These are phyloP conservation scores for Oncorhynchus masou DNA, from an alignment of 2,113 vertebrate genomes.

Conservation along the genomic window DNA sequence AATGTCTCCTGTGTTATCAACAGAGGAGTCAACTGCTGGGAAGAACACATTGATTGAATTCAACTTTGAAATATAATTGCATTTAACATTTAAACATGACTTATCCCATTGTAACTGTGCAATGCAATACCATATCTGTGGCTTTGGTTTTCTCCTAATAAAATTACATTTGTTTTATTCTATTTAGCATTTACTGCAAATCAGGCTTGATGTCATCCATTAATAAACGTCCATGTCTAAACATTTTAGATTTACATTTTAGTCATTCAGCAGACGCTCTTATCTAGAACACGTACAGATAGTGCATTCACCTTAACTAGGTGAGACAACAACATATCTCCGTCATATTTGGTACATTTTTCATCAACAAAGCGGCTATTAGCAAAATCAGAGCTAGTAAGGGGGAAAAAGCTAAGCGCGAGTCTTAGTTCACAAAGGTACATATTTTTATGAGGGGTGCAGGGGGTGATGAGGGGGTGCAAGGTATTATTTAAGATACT, in stretches of 20 bases:
- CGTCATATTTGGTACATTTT: no score
- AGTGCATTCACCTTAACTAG: no score
- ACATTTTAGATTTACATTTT: neutral
- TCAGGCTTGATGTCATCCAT: slow-evolving; percentile 9
- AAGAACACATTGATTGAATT: neutral
- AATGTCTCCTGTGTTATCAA: neutral
- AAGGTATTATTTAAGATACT: no score
- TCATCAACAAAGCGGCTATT: no score
- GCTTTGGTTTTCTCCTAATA: slow-evolving; percentile 6
- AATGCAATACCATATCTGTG: neutral
- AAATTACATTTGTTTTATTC: slow-evolving; percentile 18
- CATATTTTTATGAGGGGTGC: no score
- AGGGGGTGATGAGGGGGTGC: no score
- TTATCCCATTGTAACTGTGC: neutral
- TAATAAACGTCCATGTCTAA: slow-evolving; percentile 1
- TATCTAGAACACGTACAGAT: no score
- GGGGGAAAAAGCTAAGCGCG: no score
- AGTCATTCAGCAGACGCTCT: no score
- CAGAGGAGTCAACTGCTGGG: neutral
- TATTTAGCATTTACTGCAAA: slow-evolving; percentile 34
- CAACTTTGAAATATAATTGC: neutral
- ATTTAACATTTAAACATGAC: neutral
- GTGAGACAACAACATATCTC: no score
- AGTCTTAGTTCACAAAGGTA: neutral
- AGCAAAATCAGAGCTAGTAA: no score